Conservation (phyloP, 2,113 vertebrate genomes). For the Thamnaconus septentrionalis region DNA sequence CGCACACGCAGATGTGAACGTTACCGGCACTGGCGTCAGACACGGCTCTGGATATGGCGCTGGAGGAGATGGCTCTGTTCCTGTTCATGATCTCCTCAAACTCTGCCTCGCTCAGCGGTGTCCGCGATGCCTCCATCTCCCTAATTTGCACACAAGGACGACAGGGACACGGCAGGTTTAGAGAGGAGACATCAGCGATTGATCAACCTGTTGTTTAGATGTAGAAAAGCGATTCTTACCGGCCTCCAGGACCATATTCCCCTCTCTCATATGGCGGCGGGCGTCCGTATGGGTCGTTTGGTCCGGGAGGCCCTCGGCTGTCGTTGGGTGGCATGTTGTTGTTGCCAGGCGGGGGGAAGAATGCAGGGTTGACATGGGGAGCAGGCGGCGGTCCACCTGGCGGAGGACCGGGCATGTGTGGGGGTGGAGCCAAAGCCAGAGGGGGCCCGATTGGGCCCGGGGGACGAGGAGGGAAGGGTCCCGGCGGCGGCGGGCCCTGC, state of each 20-base stretch:
- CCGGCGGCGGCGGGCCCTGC: conserved; percentile 93
- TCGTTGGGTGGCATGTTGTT: conserved; percentile 93
- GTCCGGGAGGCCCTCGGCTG: conserved; percentile 88
- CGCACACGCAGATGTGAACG: background rate
- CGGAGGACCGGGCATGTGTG: conserved; percentile 94
- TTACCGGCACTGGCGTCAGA: conserved; percentile 97
- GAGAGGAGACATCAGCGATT: too few species aligned
- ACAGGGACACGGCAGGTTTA: background rate
- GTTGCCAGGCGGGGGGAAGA: conserved; percentile 96
- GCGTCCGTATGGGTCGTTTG: conserved; percentile 91
- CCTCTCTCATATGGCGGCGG: conserved; percentile 95
- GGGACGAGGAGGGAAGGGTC: conserved; percentile 92
- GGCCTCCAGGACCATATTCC: conserved; percentile 93
- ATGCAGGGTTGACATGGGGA: conserved; percentile 97
- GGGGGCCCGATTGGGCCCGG: conserved; percentile 94
- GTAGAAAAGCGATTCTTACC: conserved; percentile 73
- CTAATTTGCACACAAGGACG: conserved; percentile 60
- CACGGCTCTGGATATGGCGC: conserved; percentile 97
- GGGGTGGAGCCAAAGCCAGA: conserved; percentile 92
- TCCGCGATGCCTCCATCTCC: conserved; percentile 94
- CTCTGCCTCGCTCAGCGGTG: conserved; percentile 95
- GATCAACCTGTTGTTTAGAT: too few species aligned
- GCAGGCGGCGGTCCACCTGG: conserved; percentile 96
- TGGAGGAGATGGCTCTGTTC: conserved; percentile 97
- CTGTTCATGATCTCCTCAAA: conserved; percentile 99